Evolutionary conservation across 2,113 vertebrate species (phyloP), one percentile per base, ranked within the genome.

Genomic region (Nothobranchius kuhntae): DNA sequence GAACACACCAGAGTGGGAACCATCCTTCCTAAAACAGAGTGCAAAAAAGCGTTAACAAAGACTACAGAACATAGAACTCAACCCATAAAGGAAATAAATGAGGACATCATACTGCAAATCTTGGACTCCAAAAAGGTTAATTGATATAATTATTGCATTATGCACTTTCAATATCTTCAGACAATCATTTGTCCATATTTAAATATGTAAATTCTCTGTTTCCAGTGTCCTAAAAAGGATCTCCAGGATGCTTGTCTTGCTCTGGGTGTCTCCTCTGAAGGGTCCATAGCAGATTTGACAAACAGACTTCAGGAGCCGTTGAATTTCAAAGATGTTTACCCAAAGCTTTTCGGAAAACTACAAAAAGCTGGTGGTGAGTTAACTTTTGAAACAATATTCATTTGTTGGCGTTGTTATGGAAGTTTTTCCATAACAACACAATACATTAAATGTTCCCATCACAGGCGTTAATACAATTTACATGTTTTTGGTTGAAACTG

Each of bases 331-430:
- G 53, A 55, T 55, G 26, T 55, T 1, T 55, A 55, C 14, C 30
- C 53, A 15, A 55, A 55, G 8, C 26, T 55, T 35, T 55, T 36
- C 7, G 12, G 38, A 30, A 55, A 55, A 30, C 30, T 55, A 1
- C 53, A 55, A 12, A 55, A 55, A 55, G 53, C 53, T 55, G 53
- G 53, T 55, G 53, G 53, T 55, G 30, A 55, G 26, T 50, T 21
- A 21, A 21, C 21, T 21, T 21, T 21, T 21, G 21, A 21, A 21
- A 21, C 1, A 21, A 21, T 21, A 21, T 21, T 21, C 21, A 21
- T 21, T 21, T 21, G 21, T 21, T 21, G 21, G 21, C 21, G 21
- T 21, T 21, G 21, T 21, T 21, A 21, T 21, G 21, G 21, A 21
- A 21, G 21, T 21, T 21, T 21, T 21, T 21, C 21, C 21, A 21